Evolutionary conservation across 1,140 invertebrate genomes (phyloP).

Genomic region (Drosophila kepulauana): DNA sequence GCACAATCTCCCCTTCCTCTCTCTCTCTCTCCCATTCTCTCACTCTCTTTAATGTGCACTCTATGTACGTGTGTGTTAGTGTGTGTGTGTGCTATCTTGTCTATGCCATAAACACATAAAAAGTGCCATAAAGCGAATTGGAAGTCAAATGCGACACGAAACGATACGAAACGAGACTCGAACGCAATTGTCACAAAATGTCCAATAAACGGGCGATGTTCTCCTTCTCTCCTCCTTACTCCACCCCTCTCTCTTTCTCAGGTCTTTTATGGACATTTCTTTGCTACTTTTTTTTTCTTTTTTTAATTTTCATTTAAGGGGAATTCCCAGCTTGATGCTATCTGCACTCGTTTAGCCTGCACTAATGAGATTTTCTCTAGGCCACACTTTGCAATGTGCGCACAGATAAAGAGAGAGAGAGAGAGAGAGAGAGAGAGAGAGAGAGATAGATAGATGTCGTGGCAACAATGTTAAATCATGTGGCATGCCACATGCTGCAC

Average conservation of each 20-base stretch:
- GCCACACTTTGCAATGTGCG: constrained; percentile 1
- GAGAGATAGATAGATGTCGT: not conserved
- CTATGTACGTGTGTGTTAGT: not conserved
- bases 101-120: constrained; percentile 77
- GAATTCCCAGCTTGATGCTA: constrained; percentile 1
- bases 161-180: constrained; percentile 31
- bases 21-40: constrained; percentile 19
- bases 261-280: not conserved
- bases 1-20: not conserved
- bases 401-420: not conserved
- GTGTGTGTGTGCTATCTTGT: constrained; percentile 55
- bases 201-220: constrained; percentile 65
- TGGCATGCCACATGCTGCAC: constrained; percentile 48
- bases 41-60: constrained; percentile 20
- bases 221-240: not conserved
- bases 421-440: not conserved
- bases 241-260: not conserved
- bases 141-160: constrained; percentile 73
- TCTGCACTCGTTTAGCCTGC: constrained; percentile 9
- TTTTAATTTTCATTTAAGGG: constrained; percentile 47
- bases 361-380: constrained; percentile 33
- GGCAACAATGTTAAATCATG: constrained; percentile 46
- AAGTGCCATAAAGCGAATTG: constrained; percentile 80
- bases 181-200: constrained; percentile 69
- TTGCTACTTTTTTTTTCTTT: not conserved